Percentiles rank a stretch among this genome's conserved stretches.
These are phyloP conservation scores for Mohoua ochrocephala DNA, from an alignment of 2,113 vertebrate genomes.

Conservation along the genomic window DNA sequence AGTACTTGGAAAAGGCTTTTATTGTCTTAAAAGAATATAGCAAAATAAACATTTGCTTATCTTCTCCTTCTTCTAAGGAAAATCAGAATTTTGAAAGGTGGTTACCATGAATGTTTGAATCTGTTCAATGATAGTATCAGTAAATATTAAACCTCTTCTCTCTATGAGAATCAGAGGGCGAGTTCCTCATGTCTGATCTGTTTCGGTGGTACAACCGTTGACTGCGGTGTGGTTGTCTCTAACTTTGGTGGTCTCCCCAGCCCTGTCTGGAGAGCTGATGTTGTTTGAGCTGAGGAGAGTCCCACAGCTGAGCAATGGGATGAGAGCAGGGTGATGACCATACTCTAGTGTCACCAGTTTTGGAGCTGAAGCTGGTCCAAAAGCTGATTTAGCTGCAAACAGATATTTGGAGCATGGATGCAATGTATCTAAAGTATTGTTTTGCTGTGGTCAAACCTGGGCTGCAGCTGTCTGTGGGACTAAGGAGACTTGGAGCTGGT, in stretches of 20 bases:
- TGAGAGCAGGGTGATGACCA: neutral
- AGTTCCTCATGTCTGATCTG: neutral
- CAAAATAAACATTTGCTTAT: neutral
- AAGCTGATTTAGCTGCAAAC: neutral
- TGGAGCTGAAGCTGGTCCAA: neutral
- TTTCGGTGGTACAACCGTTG: neutral
- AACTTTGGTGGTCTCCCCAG: neutral
- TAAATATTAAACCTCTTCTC: neutral
- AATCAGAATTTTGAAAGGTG: neutral
- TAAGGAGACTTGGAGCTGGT: neutral
- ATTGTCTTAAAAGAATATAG: neutral
- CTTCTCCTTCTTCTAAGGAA: neutral
- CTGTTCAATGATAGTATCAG: neutral
- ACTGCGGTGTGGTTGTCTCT: fast-evolving
- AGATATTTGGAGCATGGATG: neutral
- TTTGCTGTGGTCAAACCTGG: neutral
- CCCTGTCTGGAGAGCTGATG: neutral
- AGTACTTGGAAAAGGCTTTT: neutral
- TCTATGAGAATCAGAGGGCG: neutral
- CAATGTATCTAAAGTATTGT: neutral
- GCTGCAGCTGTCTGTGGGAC: neutral
- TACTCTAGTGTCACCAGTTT: neutral
- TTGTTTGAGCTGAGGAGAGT: neutral
- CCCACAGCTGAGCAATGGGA: neutral
- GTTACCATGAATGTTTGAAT: neutral